A percentile compares a stretch with the other conserved stretches of the same genome.
Evolutionary conservation across 2,888 invertebrate species (phyloP).

Genomic region (Pardosa pseudoannulata): DNA sequence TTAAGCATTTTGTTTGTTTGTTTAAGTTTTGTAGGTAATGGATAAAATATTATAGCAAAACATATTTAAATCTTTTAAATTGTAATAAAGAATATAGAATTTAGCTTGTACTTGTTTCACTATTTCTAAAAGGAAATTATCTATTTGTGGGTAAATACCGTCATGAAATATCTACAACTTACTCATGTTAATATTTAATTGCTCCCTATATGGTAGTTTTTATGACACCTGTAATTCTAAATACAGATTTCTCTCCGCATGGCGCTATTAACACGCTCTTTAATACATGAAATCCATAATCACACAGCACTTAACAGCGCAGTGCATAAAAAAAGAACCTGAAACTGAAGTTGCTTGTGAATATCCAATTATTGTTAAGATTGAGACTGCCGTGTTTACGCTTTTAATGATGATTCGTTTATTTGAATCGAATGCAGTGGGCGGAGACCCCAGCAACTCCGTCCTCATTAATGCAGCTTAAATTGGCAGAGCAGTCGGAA

Average conservation of each 20-base stretch:
- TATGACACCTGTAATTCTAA: too few species aligned
- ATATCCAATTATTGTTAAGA: slow-evolving; percentile 55
- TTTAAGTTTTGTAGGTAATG: too few species aligned
- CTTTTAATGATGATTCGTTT: slow-evolving; percentile 59
- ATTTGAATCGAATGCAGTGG: slow-evolving; percentile 40
- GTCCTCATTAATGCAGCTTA: not conserved
- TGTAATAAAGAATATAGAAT: too few species aligned
- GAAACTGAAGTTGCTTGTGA: not conserved
- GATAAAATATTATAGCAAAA: too few species aligned
- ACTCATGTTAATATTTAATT: too few species aligned
- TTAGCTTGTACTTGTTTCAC: too few species aligned
- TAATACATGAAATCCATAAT: not conserved
- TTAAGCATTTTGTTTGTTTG: too few species aligned
- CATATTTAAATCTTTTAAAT: too few species aligned
- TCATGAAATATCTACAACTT: too few species aligned
- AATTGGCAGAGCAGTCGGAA: not conserved
- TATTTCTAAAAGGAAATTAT: too few species aligned
- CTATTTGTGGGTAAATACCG: too few species aligned
- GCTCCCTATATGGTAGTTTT: too few species aligned
- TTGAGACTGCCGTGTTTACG: not conserved
- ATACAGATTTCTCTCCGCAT: not conserved
- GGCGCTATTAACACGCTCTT: not conserved
- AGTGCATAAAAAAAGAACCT: not conserved
- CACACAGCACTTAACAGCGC: not conserved
- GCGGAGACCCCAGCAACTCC: not conserved